Evolutionary conservation across 2,888 invertebrate genomes (phyloP).

Genomic region (Arge pagana): DNA sequence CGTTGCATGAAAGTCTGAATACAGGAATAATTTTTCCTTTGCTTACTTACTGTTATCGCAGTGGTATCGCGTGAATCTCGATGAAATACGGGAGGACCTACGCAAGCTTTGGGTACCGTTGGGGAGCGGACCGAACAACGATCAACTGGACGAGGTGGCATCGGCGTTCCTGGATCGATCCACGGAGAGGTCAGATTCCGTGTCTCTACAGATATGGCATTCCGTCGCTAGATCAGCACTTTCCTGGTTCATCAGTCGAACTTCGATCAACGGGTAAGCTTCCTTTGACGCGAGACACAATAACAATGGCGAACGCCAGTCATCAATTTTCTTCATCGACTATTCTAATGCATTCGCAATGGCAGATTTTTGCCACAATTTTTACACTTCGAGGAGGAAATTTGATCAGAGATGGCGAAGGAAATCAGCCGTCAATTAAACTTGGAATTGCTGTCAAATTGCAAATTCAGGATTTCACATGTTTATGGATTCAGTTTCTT

Average conservation of each 20-base stretch:
- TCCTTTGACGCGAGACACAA: slow-evolving; percentile 13
- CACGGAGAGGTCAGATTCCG: slow-evolving; percentile 80
- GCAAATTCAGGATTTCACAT: too few relatives aligned
- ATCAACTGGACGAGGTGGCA: slow-evolving; percentile 70
- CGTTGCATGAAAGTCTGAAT: too few relatives aligned
- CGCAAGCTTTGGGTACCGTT: slow-evolving; percentile 69
- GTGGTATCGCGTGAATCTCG: slow-evolving; percentile 75
- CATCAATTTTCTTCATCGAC: too few relatives aligned
- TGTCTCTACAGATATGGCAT: slow-evolving; percentile 91
- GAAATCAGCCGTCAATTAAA: too few relatives aligned
- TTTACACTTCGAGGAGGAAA: too few relatives aligned
- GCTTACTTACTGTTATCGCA: slow-evolving; percentile 54
- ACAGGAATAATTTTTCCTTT: slow-evolving; percentile 15
- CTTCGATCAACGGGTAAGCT: slow-evolving; percentile 92
- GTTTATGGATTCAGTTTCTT: too few relatives aligned
- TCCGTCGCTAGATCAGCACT: slow-evolving; percentile 83
- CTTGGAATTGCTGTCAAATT: too few relatives aligned
- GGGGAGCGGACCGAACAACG: slow-evolving; percentile 55
- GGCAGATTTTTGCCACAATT: too few relatives aligned
- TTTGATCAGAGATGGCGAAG: too few relatives aligned
- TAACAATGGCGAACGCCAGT: too few relatives aligned
- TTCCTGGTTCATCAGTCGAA: slow-evolving; percentile 89
- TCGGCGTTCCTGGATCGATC: slow-evolving; percentile 74
- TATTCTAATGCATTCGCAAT: too few relatives aligned
- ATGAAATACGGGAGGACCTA: slow-evolving; percentile 62